These are phyloP conservation scores for Mactra quadrangularis DNA, from an alignment of 1,140 invertebrate genomes.

Conservation along the genomic window DNA sequence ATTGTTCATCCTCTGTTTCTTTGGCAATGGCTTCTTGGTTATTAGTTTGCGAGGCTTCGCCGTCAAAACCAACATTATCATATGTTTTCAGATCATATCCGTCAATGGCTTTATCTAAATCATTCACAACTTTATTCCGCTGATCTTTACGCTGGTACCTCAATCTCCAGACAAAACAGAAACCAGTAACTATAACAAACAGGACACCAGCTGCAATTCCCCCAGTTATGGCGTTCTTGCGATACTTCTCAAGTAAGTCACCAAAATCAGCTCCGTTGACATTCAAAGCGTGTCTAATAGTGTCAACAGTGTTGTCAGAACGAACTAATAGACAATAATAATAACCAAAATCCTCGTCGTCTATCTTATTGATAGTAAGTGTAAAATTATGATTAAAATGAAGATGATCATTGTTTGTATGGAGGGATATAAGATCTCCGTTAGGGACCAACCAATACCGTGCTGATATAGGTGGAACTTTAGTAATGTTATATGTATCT, in stretches of 20 bases:
- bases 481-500: conserved; percentile 11
- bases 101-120: conserved; percentile 51
- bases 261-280: conserved; percentile 35
- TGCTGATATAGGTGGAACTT: neutral
- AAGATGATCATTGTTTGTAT: conserved; percentile 1
- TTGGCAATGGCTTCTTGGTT: too few species aligned
- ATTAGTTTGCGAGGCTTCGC: too few species aligned
- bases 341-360: conserved; percentile 41
- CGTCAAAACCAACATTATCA: conserved; percentile 37
- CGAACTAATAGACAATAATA: conserved; percentile 42
- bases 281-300: conserved; percentile 31
- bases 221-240: conserved; percentile 40
- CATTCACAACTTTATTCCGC: conserved; percentile 27
- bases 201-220: conserved; percentile 48
- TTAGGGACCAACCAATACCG: conserved; percentile 38
- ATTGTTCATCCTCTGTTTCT: too few species aligned
- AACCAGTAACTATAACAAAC: conserved; percentile 35
- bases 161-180: conserved; percentile 26
- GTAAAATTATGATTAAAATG: conserved; percentile 22
- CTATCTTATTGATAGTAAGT: conserved; percentile 26
- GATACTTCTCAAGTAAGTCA: conserved; percentile 38
- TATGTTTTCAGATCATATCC: conserved; percentile 33
- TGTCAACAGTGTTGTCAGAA: conserved; percentile 24
- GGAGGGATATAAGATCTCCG: conserved; percentile 5
- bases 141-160: conserved; percentile 1